phyloP scores from a whole-genome alignment of 2,113 vertebrate species.

The Rhinogobius similis region DNA sequence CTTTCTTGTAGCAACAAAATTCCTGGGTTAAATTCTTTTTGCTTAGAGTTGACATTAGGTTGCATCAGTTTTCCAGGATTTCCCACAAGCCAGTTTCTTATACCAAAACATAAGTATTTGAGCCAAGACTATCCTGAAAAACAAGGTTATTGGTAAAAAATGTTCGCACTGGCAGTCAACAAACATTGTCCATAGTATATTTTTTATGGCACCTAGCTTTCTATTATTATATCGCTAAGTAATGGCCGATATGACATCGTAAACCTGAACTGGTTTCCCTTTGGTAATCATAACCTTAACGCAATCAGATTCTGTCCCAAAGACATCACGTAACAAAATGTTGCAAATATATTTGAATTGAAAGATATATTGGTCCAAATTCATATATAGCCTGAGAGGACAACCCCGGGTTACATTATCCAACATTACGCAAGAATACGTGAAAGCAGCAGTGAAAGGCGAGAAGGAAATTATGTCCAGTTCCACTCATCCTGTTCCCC shows the following conservation, averaged over 20 bases:
- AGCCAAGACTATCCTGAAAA: background rate
- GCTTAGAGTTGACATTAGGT: background rate
- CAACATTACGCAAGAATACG: background rate
- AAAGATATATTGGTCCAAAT: background rate
- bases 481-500: constrained; percentile 30
- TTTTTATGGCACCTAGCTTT: too few species aligned
- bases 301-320: background rate
- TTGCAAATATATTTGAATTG: background rate
- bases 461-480: constrained; percentile 8
- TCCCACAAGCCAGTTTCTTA: too few species aligned
- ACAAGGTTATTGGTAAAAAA: too few species aligned
- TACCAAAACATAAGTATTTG: background rate
- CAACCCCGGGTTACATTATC: background rate
- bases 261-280: background rate
- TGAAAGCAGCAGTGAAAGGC: background rate
- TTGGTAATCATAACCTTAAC: background rate
- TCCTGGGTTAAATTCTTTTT: background rate
- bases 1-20: background rate
- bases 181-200: too few species aligned
- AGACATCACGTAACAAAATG: background rate
- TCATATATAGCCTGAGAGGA: background rate
- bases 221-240: too few species aligned
- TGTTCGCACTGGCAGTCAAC: too few species aligned
- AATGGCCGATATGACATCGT: background rate
- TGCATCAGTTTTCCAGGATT: background rate